Conservation (phyloP, 35 echinoderm and acorn worm species). For the Lytechinus pictus region DNA sequence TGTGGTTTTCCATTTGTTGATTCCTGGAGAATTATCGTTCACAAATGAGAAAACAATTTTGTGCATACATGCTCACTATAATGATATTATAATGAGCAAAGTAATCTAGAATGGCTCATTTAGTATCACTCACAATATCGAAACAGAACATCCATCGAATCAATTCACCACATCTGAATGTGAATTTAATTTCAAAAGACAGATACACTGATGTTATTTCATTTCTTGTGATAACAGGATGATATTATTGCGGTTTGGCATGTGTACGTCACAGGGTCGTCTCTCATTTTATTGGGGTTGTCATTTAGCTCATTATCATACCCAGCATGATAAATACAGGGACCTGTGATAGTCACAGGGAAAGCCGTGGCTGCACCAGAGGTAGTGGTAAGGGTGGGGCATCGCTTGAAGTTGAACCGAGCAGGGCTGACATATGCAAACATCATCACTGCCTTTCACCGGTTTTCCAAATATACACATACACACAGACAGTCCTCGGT, state of each 20-base stretch:
- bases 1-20: not conserved
- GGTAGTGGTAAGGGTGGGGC: not conserved
- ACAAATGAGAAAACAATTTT: not conserved
- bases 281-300: not conserved
- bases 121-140: not conserved
- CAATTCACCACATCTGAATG: not conserved
- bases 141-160: not conserved
- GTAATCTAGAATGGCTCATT: not conserved
- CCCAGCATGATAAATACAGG: not conserved
- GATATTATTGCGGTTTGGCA: not conserved
- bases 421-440: not conserved
- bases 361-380: not conserved
- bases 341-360: not conserved
- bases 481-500: not conserved
- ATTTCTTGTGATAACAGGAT: not conserved
- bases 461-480: not conserved
- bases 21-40: not conserved
- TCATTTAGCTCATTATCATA: slow-evolving; percentile 6
- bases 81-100: not conserved
- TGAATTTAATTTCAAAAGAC: not conserved
- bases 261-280: not conserved
- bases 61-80: not conserved
- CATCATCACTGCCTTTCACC: not conserved
- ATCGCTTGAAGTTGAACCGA: not conserved
- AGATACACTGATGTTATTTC: not conserved